Base-by-base conservation (phyloP, 2,113 vertebrate genomes). In the Cottus gobio region DNA sequence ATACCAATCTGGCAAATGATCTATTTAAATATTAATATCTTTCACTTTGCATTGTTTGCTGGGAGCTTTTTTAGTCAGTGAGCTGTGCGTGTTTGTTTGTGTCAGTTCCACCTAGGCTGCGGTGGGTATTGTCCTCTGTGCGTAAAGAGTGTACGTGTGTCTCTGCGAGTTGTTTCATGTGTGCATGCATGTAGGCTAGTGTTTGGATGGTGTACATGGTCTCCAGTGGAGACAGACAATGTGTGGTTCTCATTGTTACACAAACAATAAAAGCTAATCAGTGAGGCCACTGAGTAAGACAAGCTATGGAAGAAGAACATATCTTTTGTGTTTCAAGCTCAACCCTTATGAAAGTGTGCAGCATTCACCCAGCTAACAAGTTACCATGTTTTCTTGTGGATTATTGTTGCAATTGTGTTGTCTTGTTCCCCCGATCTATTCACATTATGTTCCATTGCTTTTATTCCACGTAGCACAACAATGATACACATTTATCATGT, bases 1-100 rank as follows among this genome's bases (percentile, higher is more conserved):
- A 95, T 92, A 90, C 89, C 91, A 93, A 93, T 94, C 91, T 94
- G 93, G 91, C 91, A 95, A 95, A 95, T 91, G 80, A 95, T 94
- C 90, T 93, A 83, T 92, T 93, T 92, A 94, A 94, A 95, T 94
- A 93, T 95, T 94, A 94, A 95, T 95, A 92, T 89, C 75, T 88
- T 93, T 92, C 85, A 90, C 87, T 91, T 93, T 93, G 87, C 87
- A 92, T 93, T 92, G 91, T 94, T 94, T 82, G 89, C 90, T 90
- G 85, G 48, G 75, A 87, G 91, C 84, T 85, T 91, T 92, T 91
- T 90, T 86, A 86, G 90, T 92, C 87, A 86, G 77, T 30, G 85
- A 87, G 85, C 82, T 85, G 79, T 90, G 85, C 78, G 39, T 88
- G 77, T 86, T 91, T 94, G 93, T 93, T 92, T 91, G 89, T 94